phyloP scores from a whole-genome alignment of 1,140 invertebrate genomes.

The Diuraphis noxia region DNA sequence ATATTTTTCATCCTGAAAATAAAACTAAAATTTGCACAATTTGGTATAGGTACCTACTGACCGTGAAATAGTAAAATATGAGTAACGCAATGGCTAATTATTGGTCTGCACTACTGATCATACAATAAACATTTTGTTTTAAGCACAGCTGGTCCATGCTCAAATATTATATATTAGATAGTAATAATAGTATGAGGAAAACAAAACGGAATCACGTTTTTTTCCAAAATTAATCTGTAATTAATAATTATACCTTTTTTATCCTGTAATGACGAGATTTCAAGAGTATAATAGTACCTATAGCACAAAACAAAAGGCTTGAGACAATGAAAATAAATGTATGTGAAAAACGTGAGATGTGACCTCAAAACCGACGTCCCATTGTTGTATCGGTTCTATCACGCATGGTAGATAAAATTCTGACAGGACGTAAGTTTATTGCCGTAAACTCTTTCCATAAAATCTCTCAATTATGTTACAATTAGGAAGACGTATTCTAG shows the following conservation, averaged over 20 bases:
- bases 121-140: neutral
- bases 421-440: conserved; percentile 1
- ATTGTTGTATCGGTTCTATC: neutral
- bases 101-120: no score
- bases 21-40: neutral
- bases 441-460: neutral
- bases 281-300: neutral
- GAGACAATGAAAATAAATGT: neutral
- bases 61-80: no score
- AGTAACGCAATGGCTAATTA: no score
- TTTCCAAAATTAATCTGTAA: neutral
- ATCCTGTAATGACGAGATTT: neutral
- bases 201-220: neutral
- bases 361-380: conserved; percentile 9
- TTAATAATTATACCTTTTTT: neutral
- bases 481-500: neutral
- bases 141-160: neutral
- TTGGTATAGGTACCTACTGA: no score
- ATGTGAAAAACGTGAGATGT: neutral
- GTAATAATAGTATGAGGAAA: no score
- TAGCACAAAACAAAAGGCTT: neutral
- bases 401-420: neutral
- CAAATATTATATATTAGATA: neutral
- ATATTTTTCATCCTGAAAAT: neutral
- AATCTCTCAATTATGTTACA: neutral